Evolutionary conservation across 2,113 vertebrate species (phyloP).

Genomic region (Sula dactylatra): DNA sequence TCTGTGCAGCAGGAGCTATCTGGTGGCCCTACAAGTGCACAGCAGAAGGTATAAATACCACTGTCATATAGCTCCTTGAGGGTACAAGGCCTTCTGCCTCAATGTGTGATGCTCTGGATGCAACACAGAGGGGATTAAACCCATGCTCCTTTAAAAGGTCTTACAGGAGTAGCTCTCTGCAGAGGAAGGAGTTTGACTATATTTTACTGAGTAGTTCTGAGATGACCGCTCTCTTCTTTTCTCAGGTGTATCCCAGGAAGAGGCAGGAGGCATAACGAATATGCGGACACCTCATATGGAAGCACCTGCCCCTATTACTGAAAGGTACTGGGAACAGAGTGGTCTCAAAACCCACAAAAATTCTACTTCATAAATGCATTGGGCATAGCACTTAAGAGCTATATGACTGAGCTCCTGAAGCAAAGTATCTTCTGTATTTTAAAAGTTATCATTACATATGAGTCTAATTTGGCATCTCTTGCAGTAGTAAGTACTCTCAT

Average conservation of each 20-base stretch:
- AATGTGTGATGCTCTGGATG: background rate
- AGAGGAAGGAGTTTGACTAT: background rate
- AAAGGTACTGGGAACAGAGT: background rate
- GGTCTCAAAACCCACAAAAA: background rate
- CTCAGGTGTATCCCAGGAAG: background rate
- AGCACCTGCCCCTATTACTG: background rate
- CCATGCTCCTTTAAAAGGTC: background rate
- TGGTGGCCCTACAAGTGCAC: background rate
- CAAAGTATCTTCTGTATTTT: background rate
- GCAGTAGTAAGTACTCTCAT: background rate
- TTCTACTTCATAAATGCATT: background rate
- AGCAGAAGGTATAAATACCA: background rate
- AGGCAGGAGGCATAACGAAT: background rate
- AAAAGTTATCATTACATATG: background rate
- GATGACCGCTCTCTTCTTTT: background rate
- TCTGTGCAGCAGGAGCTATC: background rate
- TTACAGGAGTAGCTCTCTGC: background rate
- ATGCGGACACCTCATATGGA: background rate
- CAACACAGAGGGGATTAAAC: background rate
- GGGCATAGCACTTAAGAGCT: background rate
- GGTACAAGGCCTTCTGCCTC: background rate
- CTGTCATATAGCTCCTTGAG: too few relatives aligned
- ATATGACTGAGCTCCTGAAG: background rate
- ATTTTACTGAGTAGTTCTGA: background rate
- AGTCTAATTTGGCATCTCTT: background rate